These are phyloP conservation scores for Paradisaea rubra DNA, from an alignment of 2,113 vertebrate genomes.

Conservation along the genomic window DNA sequence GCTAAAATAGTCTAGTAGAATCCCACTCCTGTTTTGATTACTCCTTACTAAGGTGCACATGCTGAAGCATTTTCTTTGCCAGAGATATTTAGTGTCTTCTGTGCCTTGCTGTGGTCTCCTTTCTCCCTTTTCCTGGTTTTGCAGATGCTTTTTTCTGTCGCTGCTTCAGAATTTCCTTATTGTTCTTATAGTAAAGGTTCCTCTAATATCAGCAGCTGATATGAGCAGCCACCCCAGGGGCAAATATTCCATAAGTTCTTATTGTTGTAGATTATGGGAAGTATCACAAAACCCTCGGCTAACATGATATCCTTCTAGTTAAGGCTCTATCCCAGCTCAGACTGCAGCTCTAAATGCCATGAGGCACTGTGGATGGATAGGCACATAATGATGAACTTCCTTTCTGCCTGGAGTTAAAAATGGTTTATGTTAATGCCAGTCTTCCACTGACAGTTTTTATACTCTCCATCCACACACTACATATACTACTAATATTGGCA, in stretches of 20 bases:
- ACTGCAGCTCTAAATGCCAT: not conserved
- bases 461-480: not conserved
- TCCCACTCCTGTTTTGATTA: not conserved
- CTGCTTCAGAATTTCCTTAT: not conserved
- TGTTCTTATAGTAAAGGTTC: not conserved
- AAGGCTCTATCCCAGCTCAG: not conserved
- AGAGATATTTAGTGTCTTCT: not conserved
- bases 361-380: not conserved
- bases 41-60: not conserved
- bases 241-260: not conserved
- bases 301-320: not conserved
- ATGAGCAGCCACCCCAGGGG: not conserved
- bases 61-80: not conserved
- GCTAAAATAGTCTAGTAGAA: not conserved
- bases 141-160: not conserved
- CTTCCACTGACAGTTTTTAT: not conserved
- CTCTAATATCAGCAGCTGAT: not conserved
- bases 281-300: fast-evolving
- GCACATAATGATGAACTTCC: not conserved
- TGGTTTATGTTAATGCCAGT: not conserved
- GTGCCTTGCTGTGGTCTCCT: not conserved
- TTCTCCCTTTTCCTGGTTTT: not conserved
- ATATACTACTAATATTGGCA: not conserved
- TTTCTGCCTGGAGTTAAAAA: not conserved
- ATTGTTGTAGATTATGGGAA: not conserved